Conservation (phyloP, 2,113 vertebrate species). For the Periophthalmodon schlosseri region DNA sequence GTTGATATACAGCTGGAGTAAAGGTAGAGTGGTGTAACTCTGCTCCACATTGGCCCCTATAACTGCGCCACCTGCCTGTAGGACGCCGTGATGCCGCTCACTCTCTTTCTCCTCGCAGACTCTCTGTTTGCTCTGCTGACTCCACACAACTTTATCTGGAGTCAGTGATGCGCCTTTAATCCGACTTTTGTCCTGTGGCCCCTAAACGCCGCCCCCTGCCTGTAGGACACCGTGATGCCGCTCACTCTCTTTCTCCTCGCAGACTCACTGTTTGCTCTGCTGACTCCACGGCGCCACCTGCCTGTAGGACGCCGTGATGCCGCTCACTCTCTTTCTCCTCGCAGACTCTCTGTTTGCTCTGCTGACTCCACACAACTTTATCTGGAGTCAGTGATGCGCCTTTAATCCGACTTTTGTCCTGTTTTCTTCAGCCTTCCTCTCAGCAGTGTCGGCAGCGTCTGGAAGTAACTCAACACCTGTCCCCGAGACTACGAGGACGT, state of each 20-base stretch:
- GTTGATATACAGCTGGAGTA: no score
- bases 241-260: not conserved
- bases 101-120: no score
- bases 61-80: no score
- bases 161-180: slow-evolving; percentile 1
- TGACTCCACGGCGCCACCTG: not conserved
- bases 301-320: not conserved
- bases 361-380: not conserved
- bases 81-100: no score
- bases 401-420: slow-evolving; percentile 14
- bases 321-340: not conserved
- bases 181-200: slow-evolving; percentile 21
- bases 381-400: not conserved
- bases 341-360: not conserved
- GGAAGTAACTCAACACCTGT: no score
- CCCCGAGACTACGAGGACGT: no score
- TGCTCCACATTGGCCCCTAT: no score
- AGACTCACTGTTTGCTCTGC: no score
- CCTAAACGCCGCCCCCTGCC: no score
- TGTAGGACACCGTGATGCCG: not conserved
- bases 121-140: not conserved
- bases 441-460: not conserved
- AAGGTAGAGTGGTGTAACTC: no score
- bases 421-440: slow-evolving; percentile 23
- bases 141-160: not conserved